A percentile compares a stretch with the other conserved stretches of the same genome.
These are phyloP conservation scores for Linyphia triangularis DNA, from an alignment of 2,888 invertebrate genomes.

Conservation along the genomic window DNA sequence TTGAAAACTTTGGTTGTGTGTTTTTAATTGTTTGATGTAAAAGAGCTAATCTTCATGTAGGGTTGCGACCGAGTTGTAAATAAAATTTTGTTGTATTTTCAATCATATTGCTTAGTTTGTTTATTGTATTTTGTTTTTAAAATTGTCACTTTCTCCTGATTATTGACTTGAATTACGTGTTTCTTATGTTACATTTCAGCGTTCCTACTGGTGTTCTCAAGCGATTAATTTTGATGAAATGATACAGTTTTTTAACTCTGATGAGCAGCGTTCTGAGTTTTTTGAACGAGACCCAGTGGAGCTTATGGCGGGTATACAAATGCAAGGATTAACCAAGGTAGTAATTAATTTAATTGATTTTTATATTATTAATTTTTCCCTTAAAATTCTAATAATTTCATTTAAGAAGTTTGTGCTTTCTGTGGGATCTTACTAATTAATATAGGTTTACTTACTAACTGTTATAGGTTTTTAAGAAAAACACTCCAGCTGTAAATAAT, in stretches of 20 bases:
- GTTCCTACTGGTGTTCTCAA: conserved; percentile 79
- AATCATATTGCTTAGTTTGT: no score
- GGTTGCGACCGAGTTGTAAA: no score
- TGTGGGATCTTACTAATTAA: neutral
- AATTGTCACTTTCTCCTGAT: no score
- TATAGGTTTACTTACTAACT: neutral
- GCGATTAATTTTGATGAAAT: conserved; percentile 24
- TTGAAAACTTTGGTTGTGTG: neutral
- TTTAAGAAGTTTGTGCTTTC: no score
- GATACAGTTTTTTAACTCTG: conserved; percentile 43
- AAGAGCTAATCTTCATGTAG: no score
- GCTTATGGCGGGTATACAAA: conserved; percentile 82
- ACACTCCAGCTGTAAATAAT: conserved; percentile 84
- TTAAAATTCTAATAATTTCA: neutral
- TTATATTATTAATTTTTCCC: neutral
- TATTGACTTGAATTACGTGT: no score
- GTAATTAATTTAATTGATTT: no score
- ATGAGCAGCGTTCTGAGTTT: conserved; percentile 77
- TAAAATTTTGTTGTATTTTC: no score
- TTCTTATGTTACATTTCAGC: conserved; percentile 77
- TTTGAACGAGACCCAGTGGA: conserved; percentile 82
- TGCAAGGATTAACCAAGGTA: conserved; percentile 83
- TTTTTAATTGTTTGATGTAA: neutral
- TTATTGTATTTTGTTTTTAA: neutral
- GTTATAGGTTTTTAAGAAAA: conserved; percentile 66